phyloP scores from a whole-genome alignment of 2,888 invertebrate genomes.

The Aphodius granarius region DNA sequence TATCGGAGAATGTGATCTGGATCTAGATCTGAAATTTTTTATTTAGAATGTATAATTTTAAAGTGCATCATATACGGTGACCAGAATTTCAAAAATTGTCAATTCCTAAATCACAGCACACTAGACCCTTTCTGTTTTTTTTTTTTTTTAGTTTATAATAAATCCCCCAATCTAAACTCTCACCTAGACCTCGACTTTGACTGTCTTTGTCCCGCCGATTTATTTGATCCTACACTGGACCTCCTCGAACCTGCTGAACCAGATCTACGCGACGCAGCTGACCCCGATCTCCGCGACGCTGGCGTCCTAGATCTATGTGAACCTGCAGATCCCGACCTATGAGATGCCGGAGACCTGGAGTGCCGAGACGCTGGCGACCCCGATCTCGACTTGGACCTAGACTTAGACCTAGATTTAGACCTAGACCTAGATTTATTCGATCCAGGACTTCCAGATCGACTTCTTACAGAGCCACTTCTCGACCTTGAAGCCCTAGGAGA shows the following conservation, averaged over 20 bases:
- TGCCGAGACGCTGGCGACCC: conserved; percentile 33
- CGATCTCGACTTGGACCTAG: conserved; percentile 48
- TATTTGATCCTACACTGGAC: conserved; percentile 35
- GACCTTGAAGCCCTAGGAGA: conserved; percentile 34
- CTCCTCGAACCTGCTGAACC: conserved; percentile 35
- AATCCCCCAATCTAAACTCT: neutral
- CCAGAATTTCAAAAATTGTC: too few relatives aligned
- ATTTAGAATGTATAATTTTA: neutral
- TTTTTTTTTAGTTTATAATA: too few relatives aligned
- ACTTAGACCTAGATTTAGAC: conserved; percentile 28
- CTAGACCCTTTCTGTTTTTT: neutral
- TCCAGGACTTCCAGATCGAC: conserved; percentile 30
- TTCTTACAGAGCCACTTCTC: conserved; percentile 29
- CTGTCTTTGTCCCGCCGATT: conserved; percentile 37
- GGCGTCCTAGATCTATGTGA: neutral
- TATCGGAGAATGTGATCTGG: conserved; percentile 39
- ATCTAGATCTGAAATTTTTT: neutral
- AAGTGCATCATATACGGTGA: too few relatives aligned
- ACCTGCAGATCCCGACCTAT: conserved; percentile 32
- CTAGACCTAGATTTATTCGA: conserved; percentile 28
- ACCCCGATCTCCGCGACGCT: conserved; percentile 33
- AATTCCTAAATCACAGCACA: neutral
- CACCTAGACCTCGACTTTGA: conserved; percentile 27
- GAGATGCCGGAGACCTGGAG: conserved; percentile 38
- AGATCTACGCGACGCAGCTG: conserved; percentile 32